A percentile compares a stretch with the other conserved stretches of the same genome.
Conservation (phyloP, 2,797 vertebrate genomes). For the Pelobates cultripes region DNA sequence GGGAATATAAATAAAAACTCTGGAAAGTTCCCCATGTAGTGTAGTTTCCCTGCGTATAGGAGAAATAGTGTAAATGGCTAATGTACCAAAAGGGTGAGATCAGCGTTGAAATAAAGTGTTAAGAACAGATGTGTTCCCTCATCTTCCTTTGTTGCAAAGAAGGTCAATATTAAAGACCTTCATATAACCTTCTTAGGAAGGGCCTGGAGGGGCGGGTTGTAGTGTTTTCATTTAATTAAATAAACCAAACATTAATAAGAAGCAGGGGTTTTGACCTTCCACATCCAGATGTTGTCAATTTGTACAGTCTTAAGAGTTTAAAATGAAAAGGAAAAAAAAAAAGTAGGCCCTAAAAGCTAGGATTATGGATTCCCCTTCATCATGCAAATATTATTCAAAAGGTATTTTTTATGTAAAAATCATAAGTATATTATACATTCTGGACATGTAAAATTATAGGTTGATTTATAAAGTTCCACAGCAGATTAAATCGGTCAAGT, state of each 20-base stretch:
- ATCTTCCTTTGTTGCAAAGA: background rate
- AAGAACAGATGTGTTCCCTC: background rate
- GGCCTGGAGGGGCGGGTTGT: background rate
- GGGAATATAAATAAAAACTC: no score
- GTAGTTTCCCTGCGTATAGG: no score
- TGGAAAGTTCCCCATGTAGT: no score
- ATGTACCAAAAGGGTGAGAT: no score
- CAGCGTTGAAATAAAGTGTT: no score
- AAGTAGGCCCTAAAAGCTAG: background rate
- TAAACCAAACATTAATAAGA: background rate
- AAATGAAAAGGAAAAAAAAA: background rate
- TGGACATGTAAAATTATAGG: no score
- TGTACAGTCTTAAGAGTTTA: background rate
- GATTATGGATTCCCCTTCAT: background rate
- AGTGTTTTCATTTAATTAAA: constrained; percentile 18
- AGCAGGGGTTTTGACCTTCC: background rate
- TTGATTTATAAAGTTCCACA: no score
- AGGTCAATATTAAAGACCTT: background rate
- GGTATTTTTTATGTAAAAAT: no score
- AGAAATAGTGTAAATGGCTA: no score
- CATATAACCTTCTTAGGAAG: background rate
- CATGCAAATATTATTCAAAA: no score
- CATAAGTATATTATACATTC: no score
- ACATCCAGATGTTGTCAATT: background rate
- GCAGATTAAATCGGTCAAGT: no score